phyloP scores from a whole-genome alignment of 1,140 invertebrate species.

The Eriosoma lanigerum region DNA sequence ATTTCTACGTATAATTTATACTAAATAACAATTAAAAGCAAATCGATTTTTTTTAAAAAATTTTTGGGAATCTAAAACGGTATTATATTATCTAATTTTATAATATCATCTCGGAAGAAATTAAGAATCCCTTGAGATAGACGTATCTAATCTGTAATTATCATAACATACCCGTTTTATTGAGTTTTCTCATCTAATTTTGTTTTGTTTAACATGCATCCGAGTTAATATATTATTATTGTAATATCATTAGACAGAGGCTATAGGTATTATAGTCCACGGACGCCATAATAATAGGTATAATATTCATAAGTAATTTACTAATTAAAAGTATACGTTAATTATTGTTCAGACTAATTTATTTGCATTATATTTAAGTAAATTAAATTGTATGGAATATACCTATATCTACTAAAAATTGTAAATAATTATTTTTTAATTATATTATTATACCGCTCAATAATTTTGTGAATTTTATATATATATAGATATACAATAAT shows the following conservation, averaged over 20 bases:
- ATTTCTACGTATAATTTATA: no score
- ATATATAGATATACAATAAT: background rate
- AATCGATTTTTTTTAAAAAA: no score
- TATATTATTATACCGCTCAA: background rate
- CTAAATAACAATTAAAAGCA: no score
- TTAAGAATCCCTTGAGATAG: no score
- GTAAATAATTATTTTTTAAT: slow-evolving; percentile 38
- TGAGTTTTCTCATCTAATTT: background rate
- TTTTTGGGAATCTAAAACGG: no score
- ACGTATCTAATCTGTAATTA: no score
- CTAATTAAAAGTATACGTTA: slow-evolving; percentile 1
- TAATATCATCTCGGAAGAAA: no score
- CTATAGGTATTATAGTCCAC: background rate
- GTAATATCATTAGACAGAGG: background rate
- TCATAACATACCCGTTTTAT: no score
- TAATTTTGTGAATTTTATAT: slow-evolving; percentile 8
- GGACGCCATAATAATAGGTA: background rate
- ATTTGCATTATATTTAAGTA: background rate
- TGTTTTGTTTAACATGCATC: slow-evolving; percentile 22
- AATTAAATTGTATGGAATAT: background rate
- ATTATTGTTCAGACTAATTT: slow-evolving; percentile 25
- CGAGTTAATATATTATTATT: background rate
- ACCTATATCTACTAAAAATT: slow-evolving; percentile 3
- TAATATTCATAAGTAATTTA: background rate
- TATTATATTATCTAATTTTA: no score